phyloP scores from a whole-genome alignment of 2,113 vertebrate species.

The Hyperopisus bebe region DNA sequence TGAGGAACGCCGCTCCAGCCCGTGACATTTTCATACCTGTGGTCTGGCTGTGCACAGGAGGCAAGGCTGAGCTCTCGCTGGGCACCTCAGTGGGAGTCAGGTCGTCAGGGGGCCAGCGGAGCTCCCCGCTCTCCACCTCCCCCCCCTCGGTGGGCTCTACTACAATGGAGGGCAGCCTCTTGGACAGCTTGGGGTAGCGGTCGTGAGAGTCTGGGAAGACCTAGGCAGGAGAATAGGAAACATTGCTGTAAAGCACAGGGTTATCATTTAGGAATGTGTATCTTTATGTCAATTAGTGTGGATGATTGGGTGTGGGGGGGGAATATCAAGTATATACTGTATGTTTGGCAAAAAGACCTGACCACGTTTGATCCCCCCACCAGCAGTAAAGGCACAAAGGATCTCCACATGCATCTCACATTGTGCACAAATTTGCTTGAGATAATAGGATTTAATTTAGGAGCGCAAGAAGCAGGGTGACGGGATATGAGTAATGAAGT shows the following conservation, averaged over 20 bases:
- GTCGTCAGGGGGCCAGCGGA: conserved; percentile 75
- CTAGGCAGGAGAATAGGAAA: conserved; percentile 34
- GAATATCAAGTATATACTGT: not conserved
- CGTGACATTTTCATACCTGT: not conserved
- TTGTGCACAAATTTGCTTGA: not conserved
- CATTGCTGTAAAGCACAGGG: not conserved
- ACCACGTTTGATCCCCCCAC: not conserved
- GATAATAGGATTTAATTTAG: not conserved
- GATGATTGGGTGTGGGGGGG: not conserved
- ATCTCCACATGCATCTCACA: conserved; percentile 21
- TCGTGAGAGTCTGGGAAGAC: conserved; percentile 67
- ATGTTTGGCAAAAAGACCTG: not conserved
- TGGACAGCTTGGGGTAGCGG: conserved; percentile 69
- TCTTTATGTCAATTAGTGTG: not conserved
- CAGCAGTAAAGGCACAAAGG: not conserved
- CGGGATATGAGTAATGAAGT: conserved; percentile 17
- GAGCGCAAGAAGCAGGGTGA: conserved; percentile 8
- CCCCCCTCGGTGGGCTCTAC: conserved; percentile 69
- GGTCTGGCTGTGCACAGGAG: conserved; percentile 20
- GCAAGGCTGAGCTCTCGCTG: conserved; percentile 21
- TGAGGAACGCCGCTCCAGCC: not conserved
- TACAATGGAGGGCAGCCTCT: conserved; percentile 70
- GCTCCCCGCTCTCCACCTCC: conserved; percentile 75
- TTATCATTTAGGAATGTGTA: not conserved
- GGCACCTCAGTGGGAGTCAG: conserved; percentile 57